Percentiles rank a stretch among this genome's conserved stretches.
phyloP scores from a whole-genome alignment of 64 coral and sea anemone species.

The Montipora efflorescens region DNA sequence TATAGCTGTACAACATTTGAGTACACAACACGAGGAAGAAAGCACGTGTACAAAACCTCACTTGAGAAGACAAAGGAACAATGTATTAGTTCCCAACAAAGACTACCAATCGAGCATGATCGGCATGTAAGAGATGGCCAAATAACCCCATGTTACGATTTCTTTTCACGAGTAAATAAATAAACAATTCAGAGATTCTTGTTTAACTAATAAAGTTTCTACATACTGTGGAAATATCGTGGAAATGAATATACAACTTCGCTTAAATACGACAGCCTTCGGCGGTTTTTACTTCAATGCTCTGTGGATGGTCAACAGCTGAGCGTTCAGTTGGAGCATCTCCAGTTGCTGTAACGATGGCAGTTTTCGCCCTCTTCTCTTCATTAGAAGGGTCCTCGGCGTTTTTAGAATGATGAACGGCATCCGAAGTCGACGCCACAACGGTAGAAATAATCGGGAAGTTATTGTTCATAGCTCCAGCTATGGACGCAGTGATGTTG shows the following conservation, averaged over 20 bases:
- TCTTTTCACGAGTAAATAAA: constrained; percentile 30
- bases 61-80: not conserved
- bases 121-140: not conserved
- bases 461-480: constrained; percentile 56
- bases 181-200: constrained; percentile 3
- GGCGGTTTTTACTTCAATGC: constrained; percentile 95
- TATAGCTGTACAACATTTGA: constrained; percentile 14
- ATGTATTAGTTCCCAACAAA: not conserved
- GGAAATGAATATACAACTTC: not conserved
- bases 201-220: not conserved
- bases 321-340: constrained; percentile 5
- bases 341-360: not conserved
- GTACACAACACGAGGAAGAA: constrained; percentile 13
- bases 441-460: constrained; percentile 46
- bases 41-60: constrained; percentile 23
- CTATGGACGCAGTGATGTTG: constrained; percentile 58
- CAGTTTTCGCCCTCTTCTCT: constrained; percentile 27
- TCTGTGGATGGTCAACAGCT: constrained; percentile 57
- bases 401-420: constrained; percentile 36
- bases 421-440: constrained; percentile 28
- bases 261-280: constrained; percentile 90
- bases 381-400: constrained; percentile 9
- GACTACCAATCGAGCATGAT: constrained; percentile 5
- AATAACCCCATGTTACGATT: constrained; percentile 23
- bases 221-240: not conserved